A percentile compares a stretch with the other conserved stretches of the same genome.
These are phyloP conservation scores for Euleptes europaea DNA, from an alignment of 2,113 vertebrate species.

Conservation along the genomic window DNA sequence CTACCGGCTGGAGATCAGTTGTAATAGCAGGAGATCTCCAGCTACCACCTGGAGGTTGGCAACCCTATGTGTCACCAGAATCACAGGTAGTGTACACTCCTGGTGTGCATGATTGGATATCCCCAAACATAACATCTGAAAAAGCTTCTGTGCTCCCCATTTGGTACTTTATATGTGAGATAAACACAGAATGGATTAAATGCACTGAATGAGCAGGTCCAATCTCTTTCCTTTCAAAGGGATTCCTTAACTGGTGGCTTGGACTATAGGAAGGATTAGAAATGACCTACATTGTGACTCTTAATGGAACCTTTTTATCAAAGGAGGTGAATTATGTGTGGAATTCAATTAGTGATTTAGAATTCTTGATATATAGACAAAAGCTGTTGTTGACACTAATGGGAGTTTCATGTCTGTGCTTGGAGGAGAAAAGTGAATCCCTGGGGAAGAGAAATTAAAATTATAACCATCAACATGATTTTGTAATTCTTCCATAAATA, in stretches of 20 bases:
- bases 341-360: slow-evolving; percentile 60
- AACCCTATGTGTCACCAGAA: no score
- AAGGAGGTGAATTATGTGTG: slow-evolving; percentile 11
- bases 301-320: slow-evolving; percentile 33
- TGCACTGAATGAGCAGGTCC: not conserved
- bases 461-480: slow-evolving; percentile 17
- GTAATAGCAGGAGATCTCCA: no score
- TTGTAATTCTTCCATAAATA: slow-evolving; percentile 46
- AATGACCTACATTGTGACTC: not conserved
- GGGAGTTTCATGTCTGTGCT: slow-evolving; percentile 53
- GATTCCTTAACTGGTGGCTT: not conserved
- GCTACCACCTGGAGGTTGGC: no score
- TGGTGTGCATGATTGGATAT: no score
- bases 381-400: slow-evolving; percentile 63
- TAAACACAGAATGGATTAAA: not conserved
- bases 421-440: slow-evolving; percentile 40
- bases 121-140: no score
- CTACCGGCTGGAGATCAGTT: no score
- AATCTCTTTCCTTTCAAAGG: no score
- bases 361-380: slow-evolving; percentile 38
- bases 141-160: not conserved
- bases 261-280: slow-evolving; percentile 51
- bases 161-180: not conserved
- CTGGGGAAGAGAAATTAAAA: slow-evolving; percentile 8
- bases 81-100: no score